Evolutionary conservation across 2,888 invertebrate genomes (phyloP), one percentile per base, ranked within the genome.

Genomic region (Tipula unca): DNA sequence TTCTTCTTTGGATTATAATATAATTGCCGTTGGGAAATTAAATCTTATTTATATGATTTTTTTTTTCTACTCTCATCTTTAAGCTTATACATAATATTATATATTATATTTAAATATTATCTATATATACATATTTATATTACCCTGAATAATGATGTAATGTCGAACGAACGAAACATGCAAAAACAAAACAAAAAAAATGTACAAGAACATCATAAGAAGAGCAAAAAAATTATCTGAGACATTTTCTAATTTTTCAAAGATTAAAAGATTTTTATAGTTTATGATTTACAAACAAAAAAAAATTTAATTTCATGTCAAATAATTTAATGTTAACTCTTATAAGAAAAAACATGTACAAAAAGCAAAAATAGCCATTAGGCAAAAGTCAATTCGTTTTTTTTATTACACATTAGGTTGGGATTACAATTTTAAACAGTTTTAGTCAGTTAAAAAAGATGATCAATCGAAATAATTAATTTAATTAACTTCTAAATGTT

Each of bases 1-100:
- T 69, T 69, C 69, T 69, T 69, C 69, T 69, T 69, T 69, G 10
- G 69, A 69, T 69, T 69, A 32, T 32, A 32, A n/a, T 69, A 69
- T 69, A 69, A 69, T 69, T 69, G 69, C 69, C 69, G 69, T 69
- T 69, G 69, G 69, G 69, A 69, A 69, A 69, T 69, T 69, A 69
- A 69, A 69, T 69, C 69, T 69, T 69, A 69, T 69, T 69, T 69
- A 25, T 69, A 69, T 69, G 10, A 54, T 54, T 54, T 48, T 32
- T 32, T 32, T 32, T 32, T 32, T 32, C 32, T 32, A 13, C 17
- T 42, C 42, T 54, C 48, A 54, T 54, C 48, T 5, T 54, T 17
- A 17, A 54, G 48, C 48, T 54, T 35, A 83, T 83, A 29, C 8
- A 82, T 82, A n/a, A n/a, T 82, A 29, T 29, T 14, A 29, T 29